A percentile compares a stretch with the other conserved stretches of the same genome.
These are phyloP conservation scores for Macquaria ambigua DNA, from an alignment of 2,113 vertebrate species.

Conservation along the genomic window DNA sequence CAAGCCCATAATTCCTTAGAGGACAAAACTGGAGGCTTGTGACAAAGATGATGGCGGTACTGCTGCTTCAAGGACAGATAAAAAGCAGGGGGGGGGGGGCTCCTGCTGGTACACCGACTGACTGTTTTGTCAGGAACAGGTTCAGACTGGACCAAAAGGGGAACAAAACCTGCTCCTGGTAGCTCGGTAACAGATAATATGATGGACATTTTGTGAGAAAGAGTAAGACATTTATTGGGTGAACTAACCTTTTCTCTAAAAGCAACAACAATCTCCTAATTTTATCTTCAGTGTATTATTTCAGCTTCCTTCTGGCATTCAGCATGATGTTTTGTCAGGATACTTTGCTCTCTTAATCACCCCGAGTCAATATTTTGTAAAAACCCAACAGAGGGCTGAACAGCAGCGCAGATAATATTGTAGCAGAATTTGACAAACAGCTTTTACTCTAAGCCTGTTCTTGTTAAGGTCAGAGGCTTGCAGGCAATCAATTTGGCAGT, in stretches of 20 bases:
- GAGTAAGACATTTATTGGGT: not conserved
- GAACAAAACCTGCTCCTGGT: not conserved
- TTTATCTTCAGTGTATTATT: conserved; percentile 2
- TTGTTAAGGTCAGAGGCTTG: conserved; percentile 48
- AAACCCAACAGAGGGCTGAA: conserved; percentile 9
- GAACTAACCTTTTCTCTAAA: not conserved
- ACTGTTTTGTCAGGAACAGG: conserved; percentile 71
- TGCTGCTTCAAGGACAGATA: conserved; percentile 62
- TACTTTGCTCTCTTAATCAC: conserved; percentile 16
- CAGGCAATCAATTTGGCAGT: conserved; percentile 66
- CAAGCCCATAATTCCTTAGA: conserved; percentile 33
- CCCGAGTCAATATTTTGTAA: conserved; percentile 1
- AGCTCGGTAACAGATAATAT: not conserved
- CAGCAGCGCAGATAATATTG: conserved; percentile 26
- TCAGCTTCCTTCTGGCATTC: conserved; percentile 19
- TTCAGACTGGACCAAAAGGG: not conserved
- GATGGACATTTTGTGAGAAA: not conserved
- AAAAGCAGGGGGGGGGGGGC: not conserved
- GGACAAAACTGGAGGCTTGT: conserved; percentile 43
- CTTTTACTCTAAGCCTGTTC: conserved; percentile 35
- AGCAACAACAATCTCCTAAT: not conserved
- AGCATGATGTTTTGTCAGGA: not conserved
- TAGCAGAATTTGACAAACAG: conserved; percentile 44
- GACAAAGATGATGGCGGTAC: conserved; percentile 43
- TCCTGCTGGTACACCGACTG: conserved; percentile 79